Percentiles rank a stretch among this genome's conserved stretches.
These are phyloP conservation scores for Leiothrix lutea DNA, from an alignment of 2,113 vertebrate genomes.

Conservation along the genomic window DNA sequence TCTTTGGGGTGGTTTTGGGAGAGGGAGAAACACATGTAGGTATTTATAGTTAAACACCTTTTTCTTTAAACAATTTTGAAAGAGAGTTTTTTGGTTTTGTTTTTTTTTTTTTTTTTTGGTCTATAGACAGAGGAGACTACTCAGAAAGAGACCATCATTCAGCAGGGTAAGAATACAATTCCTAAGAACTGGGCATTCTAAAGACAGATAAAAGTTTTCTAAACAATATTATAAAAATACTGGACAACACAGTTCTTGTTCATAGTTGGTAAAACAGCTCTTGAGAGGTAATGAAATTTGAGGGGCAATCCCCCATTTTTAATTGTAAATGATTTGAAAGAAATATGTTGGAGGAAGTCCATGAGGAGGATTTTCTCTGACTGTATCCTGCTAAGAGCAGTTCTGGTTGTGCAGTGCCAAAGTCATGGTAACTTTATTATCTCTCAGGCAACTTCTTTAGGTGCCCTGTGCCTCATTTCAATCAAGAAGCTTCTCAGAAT, in stretches of 20 bases:
- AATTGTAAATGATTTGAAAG: neutral
- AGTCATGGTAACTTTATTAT: neutral
- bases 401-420: neutral
- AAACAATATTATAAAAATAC: neutral
- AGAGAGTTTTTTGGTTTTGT: neutral
- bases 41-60: neutral
- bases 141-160: neutral
- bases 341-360: neutral
- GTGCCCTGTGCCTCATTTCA: neutral
- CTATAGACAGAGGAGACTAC: slow-evolving; percentile 44
- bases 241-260: neutral
- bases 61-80: neutral
- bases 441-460: neutral
- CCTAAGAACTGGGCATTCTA: neutral
- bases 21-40: neutral
- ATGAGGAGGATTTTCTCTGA: neutral
- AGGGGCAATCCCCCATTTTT: neutral
- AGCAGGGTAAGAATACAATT: slow-evolving; percentile 36
- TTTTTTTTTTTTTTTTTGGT: neutral
- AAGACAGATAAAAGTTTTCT: neutral
- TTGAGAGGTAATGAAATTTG: neutral
- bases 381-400: neutral
- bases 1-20: neutral
- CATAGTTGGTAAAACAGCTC: neutral
- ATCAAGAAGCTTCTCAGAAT: neutral